Conservation (phyloP, 1,140 invertebrate genomes). For the Brachionus rubens region DNA sequence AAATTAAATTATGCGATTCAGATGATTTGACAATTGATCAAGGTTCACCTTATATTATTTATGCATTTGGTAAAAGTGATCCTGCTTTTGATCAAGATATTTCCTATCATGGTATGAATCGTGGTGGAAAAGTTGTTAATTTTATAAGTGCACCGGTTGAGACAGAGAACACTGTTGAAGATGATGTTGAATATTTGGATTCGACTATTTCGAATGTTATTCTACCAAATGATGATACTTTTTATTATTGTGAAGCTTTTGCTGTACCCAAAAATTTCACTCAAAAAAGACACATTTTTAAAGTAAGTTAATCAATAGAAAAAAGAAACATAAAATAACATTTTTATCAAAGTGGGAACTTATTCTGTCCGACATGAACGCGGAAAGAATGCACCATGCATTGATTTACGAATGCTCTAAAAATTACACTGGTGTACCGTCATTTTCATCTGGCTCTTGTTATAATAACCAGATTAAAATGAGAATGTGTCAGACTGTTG, state of each 20-base stretch:
- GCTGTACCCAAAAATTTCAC: constrained; percentile 20
- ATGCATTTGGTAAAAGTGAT: constrained; percentile 34
- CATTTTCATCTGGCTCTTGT: neutral
- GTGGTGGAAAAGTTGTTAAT: constrained; percentile 4
- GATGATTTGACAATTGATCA: constrained; percentile 31
- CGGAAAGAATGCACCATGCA: constrained; percentile 21
- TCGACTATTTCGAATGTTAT: neutral
- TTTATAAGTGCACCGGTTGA: neutral
- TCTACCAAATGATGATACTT: constrained; percentile 20
- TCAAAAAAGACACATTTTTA: constrained; percentile 43
- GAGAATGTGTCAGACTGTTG: neutral
- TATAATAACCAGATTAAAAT: neutral
- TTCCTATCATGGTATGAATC: constrained; percentile 34
- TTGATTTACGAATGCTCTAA: constrained; percentile 34
- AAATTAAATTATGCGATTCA: constrained; percentile 34
- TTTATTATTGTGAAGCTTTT: constrained; percentile 16
- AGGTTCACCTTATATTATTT: constrained; percentile 44
- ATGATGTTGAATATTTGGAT: constrained; percentile 7
- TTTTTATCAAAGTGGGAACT: constrained; percentile 35
- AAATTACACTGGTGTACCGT: neutral
- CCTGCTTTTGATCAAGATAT: neutral
- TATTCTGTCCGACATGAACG: constrained; percentile 30
- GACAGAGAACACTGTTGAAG: neutral
- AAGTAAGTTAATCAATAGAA: neutral
- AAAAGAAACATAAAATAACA: neutral